Evolutionary conservation across 2,888 invertebrate species (phyloP).

Genomic region (Papilio demoleus): DNA sequence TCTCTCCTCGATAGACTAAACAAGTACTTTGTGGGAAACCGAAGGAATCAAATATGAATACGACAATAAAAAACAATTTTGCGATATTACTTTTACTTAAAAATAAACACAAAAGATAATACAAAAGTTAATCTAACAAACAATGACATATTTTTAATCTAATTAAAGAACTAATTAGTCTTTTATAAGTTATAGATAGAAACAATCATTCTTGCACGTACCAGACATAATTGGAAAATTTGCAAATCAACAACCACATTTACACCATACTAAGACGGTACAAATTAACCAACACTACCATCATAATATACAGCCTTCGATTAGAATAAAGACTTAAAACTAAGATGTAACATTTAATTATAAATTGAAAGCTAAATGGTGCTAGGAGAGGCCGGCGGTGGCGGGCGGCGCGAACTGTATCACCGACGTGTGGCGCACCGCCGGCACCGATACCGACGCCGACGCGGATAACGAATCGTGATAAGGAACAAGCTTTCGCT

Average conservation of each 20-base stretch:
- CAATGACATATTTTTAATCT: slow-evolving; percentile 62
- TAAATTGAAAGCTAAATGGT: slow-evolving; percentile 42
- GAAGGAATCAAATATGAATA: not conserved
- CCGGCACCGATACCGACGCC: slow-evolving; percentile 67
- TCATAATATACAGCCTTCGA: slow-evolving; percentile 55
- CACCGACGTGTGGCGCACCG: slow-evolving; percentile 85
- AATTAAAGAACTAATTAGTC: slow-evolving; percentile 62
- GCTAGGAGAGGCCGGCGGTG: slow-evolving; percentile 75
- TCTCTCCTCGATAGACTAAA: not conserved
- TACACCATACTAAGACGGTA: slow-evolving; percentile 47
- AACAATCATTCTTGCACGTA: slow-evolving; percentile 46
- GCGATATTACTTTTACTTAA: slow-evolving; percentile 43
- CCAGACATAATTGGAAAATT: slow-evolving; percentile 43
- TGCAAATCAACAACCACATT: slow-evolving; percentile 44
- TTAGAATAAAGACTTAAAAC: slow-evolving; percentile 53
- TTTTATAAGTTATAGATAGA: slow-evolving; percentile 56
- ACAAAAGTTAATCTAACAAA: slow-evolving; percentile 57
- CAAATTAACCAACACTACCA: slow-evolving; percentile 48
- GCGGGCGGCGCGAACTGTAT: slow-evolving; percentile 92
- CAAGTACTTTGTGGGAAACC: not conserved
- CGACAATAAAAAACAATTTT: slow-evolving; percentile 1
- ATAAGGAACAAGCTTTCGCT: slow-evolving; percentile 90
- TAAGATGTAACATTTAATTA: slow-evolving; percentile 44
- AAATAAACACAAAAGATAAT: slow-evolving; percentile 55
- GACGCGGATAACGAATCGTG: slow-evolving; percentile 75